A percentile compares a stretch with the other conserved stretches of the same genome.
These are phyloP conservation scores for Cyanistes caeruleus DNA, from an alignment of 2,113 vertebrate species.

Conservation along the genomic window DNA sequence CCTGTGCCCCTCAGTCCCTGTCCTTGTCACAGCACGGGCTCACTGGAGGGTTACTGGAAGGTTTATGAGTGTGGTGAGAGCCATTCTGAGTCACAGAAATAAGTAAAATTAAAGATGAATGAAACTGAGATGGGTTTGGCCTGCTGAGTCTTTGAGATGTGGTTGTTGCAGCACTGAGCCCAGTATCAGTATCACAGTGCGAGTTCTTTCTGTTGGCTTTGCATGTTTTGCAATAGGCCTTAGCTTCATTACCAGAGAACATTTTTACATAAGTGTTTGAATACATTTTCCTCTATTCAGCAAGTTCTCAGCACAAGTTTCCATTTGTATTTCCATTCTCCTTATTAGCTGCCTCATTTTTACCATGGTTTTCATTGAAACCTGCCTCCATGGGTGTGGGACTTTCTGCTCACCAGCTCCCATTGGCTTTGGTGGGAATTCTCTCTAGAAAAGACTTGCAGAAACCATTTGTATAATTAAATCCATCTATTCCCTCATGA, in stretches of 20 bases:
- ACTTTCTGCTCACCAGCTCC: not conserved
- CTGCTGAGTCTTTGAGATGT: not conserved
- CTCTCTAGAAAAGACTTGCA: not conserved
- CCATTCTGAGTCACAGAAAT: not conserved
- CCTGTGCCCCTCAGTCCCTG: not conserved
- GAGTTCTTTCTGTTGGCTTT: not conserved
- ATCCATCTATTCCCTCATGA: not conserved
- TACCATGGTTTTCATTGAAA: not conserved
- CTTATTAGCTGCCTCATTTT: not conserved
- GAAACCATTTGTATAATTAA: not conserved
- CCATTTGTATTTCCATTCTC: not conserved
- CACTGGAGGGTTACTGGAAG: not conserved
- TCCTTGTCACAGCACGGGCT: not conserved
- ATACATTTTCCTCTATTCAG: not conserved
- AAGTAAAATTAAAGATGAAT: not conserved
- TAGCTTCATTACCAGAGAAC: not conserved
- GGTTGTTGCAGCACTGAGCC: not conserved
- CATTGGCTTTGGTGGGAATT: not conserved
- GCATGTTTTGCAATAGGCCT: not conserved
- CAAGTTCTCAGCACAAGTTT: not conserved
- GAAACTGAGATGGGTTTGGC: not conserved
- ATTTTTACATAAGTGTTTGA: not conserved
- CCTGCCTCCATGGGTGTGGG: not conserved
- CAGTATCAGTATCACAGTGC: not conserved
- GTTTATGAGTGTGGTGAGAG: not conserved